Evolutionary conservation across 2,113 vertebrate species (phyloP).

Genomic region (Psilopsiagon aurifrons): DNA sequence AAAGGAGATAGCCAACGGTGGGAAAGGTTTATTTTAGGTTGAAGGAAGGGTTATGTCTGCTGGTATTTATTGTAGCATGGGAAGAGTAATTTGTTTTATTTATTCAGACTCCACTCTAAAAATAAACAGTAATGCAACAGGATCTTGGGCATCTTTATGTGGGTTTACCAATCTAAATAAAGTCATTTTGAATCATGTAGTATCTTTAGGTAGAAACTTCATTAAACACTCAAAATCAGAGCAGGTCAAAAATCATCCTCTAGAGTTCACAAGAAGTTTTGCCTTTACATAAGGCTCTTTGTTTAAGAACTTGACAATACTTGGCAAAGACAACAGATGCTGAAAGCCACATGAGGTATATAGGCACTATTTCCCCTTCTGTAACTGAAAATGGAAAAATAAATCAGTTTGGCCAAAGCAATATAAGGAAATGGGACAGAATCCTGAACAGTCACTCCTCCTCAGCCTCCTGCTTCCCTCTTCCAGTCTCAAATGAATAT

Average conservation of each 20-base stretch:
- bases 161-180: background rate
- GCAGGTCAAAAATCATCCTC: background rate
- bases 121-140: conserved; percentile 18
- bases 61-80: background rate
- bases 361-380: background rate
- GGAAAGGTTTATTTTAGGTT: background rate
- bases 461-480: background rate
- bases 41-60: background rate
- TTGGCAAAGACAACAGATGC: background rate
- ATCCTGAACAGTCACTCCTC: background rate
- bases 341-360: background rate
- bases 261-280: background rate
- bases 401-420: background rate
- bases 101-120: background rate
- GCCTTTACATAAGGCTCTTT: background rate
- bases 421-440: background rate
- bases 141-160: background rate
- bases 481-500: background rate
- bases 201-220: background rate
- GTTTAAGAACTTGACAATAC: background rate
- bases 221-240: background rate
- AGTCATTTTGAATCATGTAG: background rate
- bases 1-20: background rate
- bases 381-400: background rate
- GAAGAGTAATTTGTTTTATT: conserved; percentile 10